Base-by-base conservation (phyloP, 2,888 invertebrate genomes). In the Nebria salina region DNA sequence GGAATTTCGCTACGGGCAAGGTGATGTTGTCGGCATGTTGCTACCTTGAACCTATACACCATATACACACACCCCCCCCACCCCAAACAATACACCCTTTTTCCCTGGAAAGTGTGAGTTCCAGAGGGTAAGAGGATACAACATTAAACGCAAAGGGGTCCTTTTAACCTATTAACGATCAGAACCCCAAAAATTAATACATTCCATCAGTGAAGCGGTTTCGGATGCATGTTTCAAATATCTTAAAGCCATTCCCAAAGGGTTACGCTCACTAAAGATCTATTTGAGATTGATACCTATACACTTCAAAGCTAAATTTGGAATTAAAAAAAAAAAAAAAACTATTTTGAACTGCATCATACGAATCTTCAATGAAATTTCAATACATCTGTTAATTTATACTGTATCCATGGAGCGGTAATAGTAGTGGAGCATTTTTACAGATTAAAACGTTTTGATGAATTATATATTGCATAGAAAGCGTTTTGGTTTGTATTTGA, bases 1-100 rank as follows among this genome's bases (percentile, higher is more conserved):
- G 73, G 41, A 73, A 73, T 73, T 73, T 73, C 73, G 42, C 42
- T 41, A 42, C 43, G 41, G 73, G 68, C 68, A 20, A 20, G 68
- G 20, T 68, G 26, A 26, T 68, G 20, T 15, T 26, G 68, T 26
- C 13, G 26, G 26, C 68, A 68, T 26, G 20, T 68, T 68, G 68
- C 26, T 68, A 25, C 68, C 20, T 68, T 68, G 26, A 5, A 68
- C 68, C 20, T 68, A 68, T 68, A 68, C 20, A 68, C 9, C 15
- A 68, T 68, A 68, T 15, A 68, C 13, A 6, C 13, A 6, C 13
- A 65, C 65, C 65, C 13, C 65, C 15, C 13, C 65, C 15, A n/a
- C 15, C 3, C 20, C 68, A 68, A n/a, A 26, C 15, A 68, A 11
- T 25, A 68, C 26, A 68, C 68, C 20, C 26, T 15, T 26, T 68